phyloP scores from a whole-genome alignment of 2,113 vertebrate genomes.

The Petrocephalus zakoni region DNA sequence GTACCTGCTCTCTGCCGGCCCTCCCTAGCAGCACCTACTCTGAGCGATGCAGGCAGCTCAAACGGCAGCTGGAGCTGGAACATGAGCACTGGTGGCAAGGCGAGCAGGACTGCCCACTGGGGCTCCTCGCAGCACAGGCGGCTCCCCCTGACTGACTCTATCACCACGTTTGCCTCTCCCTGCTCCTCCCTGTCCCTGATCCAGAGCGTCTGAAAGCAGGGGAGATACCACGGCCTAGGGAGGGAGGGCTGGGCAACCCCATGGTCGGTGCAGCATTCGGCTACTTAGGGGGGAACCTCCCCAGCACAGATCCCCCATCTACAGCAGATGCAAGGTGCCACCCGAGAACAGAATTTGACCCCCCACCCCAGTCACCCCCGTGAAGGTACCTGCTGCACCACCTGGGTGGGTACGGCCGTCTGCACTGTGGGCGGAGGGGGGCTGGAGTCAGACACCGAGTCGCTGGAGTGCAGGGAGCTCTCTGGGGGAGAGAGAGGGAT shows the following conservation, averaged over 20 bases:
- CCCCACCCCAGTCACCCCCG: background rate
- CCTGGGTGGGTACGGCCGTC: constrained; percentile 74
- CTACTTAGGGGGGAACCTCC: background rate
- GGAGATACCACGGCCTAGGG: background rate
- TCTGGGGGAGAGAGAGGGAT: constrained; percentile 49
- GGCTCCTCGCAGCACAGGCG: background rate
- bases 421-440: constrained; percentile 60
- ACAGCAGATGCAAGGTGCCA: background rate
- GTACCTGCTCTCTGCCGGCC: background rate
- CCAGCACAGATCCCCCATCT: background rate
- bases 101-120: background rate
- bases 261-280: background rate
- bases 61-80: background rate
- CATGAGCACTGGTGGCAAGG: background rate
- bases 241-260: too few species aligned
- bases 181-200: background rate
- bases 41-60: background rate
- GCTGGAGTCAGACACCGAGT: constrained; percentile 77
- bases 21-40: background rate
- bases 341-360: background rate
- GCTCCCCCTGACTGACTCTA: background rate
- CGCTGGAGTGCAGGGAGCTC: constrained; percentile 73
- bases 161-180: background rate
- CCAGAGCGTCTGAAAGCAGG: background rate
- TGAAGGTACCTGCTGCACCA: constrained; percentile 71